Conservation (phyloP, 2,113 vertebrate genomes). For the Myrmecophaga tridactyla region DNA sequence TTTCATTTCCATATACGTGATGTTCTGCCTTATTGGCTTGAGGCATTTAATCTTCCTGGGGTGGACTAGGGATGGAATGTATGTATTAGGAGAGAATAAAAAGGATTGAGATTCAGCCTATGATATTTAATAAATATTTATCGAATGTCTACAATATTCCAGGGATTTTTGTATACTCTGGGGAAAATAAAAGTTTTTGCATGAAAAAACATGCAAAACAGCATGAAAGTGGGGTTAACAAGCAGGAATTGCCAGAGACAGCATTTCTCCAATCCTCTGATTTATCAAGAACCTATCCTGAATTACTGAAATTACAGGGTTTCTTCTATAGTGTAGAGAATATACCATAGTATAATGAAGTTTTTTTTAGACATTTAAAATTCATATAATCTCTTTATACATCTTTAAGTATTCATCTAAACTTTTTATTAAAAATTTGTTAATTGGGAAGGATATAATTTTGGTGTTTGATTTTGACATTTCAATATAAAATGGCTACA, state of each 20-base stretch:
- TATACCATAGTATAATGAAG: not conserved
- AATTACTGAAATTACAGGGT: not conserved
- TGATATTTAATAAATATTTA: not conserved
- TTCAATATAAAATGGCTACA: slow-evolving; percentile 5
- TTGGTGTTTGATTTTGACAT: not conserved
- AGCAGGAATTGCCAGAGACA: not conserved
- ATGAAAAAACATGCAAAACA: too few relatives aligned
- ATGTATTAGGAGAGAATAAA: not conserved
- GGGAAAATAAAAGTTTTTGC: not conserved
- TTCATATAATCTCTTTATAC: not conserved
- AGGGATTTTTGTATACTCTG: not conserved
- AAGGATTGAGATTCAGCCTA: not conserved
- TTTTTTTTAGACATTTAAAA: not conserved
- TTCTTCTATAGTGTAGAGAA: not conserved
- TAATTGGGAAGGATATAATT: not conserved
- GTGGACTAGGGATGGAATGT: not conserved
- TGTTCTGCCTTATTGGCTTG: not conserved
- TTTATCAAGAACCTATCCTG: not conserved
- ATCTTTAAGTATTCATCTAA: not conserved
- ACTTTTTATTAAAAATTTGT: slow-evolving; percentile 9
- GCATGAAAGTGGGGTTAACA: slow-evolving; percentile 21
- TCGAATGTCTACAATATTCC: not conserved
- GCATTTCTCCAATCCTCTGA: not conserved
- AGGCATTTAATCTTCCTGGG: not conserved
- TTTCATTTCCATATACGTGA: not conserved